These are phyloP conservation scores for Chiloscyllium punctatum DNA, from an alignment of 2,797 vertebrate genomes.

Conservation along the genomic window DNA sequence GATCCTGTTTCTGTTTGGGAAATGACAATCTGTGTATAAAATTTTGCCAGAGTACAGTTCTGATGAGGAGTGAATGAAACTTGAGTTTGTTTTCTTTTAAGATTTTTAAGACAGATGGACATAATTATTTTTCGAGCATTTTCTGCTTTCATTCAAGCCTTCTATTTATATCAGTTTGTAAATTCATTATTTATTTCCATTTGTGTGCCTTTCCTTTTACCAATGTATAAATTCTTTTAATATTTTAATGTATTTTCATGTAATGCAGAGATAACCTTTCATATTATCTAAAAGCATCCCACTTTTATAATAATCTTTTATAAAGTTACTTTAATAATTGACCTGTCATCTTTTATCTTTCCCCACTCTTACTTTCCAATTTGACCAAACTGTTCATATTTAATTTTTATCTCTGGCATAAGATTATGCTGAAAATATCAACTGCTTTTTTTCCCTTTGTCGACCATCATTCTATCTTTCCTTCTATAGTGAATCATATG, in stretches of 20 bases:
- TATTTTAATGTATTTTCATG: neutral
- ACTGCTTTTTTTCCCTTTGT: too few relatives aligned
- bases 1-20: too few relatives aligned
- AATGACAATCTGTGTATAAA: neutral
- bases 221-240: neutral
- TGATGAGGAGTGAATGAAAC: neutral
- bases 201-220: neutral
- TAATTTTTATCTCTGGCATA: too few relatives aligned
- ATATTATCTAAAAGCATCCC: neutral
- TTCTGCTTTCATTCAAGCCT: neutral
- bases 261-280: neutral
- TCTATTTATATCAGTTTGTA: neutral
- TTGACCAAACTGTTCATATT: neutral
- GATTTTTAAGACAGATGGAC: neutral
- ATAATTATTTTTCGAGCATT: neutral
- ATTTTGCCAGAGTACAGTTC: neutral
- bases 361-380: neutral
- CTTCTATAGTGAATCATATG: too few relatives aligned
- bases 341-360: neutral
- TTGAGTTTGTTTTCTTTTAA: neutral
- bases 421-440: too few relatives aligned
- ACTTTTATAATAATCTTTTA: neutral
- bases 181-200: neutral
- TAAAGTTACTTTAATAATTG: neutral
- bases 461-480: too few relatives aligned